phyloP scores from a whole-genome alignment of 2,113 vertebrate species.

The Psittacus erithacus region DNA sequence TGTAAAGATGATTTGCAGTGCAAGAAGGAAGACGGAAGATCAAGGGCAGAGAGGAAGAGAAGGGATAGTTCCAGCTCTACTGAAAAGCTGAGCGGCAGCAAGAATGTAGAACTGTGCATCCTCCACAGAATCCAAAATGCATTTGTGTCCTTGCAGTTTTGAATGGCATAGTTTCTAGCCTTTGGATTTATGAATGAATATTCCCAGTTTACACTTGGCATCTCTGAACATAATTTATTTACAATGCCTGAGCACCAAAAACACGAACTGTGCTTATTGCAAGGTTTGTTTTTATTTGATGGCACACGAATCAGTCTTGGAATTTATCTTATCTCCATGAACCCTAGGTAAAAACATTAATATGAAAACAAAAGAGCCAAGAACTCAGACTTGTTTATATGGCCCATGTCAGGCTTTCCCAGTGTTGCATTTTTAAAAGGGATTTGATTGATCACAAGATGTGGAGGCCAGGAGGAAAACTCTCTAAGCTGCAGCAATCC shows the following conservation, averaged over 20 bases:
- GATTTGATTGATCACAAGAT: conserved; percentile 4
- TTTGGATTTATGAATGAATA: not conserved
- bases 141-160: not conserved
- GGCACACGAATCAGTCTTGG: not conserved
- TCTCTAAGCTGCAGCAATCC: not conserved
- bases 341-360: not conserved
- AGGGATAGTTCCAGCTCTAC: not conserved
- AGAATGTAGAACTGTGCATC: not conserved
- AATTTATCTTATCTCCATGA: not conserved
- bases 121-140: not conserved
- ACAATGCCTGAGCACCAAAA: not conserved
- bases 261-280: not conserved
- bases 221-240: not conserved
- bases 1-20: not conserved
- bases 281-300: not conserved
- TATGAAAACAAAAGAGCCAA: not conserved
- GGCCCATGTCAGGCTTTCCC: not conserved
- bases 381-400: not conserved
- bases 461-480: not conserved
- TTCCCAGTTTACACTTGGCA: not conserved
- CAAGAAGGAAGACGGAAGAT: not conserved
- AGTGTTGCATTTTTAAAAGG: not conserved
- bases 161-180: not conserved
- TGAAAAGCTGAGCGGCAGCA: not conserved
- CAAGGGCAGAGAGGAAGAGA: not conserved